phyloP scores from a whole-genome alignment of 2,113 vertebrate genomes.

The Passer montanus region DNA sequence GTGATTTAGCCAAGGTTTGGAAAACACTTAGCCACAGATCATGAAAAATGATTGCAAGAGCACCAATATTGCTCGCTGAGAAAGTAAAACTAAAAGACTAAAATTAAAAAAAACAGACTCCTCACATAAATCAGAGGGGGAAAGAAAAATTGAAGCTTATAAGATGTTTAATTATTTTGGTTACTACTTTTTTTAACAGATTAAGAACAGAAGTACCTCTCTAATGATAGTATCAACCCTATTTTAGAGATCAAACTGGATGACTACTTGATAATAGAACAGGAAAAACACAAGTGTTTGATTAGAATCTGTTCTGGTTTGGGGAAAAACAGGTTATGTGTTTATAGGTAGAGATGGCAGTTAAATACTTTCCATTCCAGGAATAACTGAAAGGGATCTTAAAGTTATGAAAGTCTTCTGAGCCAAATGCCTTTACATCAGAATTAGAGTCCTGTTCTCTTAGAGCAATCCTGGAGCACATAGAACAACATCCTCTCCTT shows the following conservation, averaged over 20 bases:
- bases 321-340: not conserved
- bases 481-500: not conserved
- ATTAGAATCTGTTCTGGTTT: constrained; percentile 29
- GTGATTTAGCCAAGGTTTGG: not conserved
- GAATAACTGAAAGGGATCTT: not conserved
- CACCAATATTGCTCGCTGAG: not conserved
- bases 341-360: not conserved
- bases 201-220: not conserved
- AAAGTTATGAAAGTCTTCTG: not conserved
- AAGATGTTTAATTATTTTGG: not conserved
- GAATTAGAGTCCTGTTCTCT: not conserved
- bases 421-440: not conserved
- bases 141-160: not conserved
- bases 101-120: not conserved
- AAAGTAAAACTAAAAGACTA: not conserved
- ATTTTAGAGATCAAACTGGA: not conserved
- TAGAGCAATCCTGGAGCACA: not conserved
- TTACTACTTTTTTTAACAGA: not conserved
- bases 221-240: not conserved
- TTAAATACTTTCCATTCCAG: constrained; percentile 22
- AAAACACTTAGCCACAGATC: not conserved
- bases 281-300: not conserved
- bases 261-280: not conserved
- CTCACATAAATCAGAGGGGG: not conserved
- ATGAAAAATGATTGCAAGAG: not conserved